Conservation (phyloP, 1,140 invertebrate species). For the Pseudomyrmex pallidus region DNA sequence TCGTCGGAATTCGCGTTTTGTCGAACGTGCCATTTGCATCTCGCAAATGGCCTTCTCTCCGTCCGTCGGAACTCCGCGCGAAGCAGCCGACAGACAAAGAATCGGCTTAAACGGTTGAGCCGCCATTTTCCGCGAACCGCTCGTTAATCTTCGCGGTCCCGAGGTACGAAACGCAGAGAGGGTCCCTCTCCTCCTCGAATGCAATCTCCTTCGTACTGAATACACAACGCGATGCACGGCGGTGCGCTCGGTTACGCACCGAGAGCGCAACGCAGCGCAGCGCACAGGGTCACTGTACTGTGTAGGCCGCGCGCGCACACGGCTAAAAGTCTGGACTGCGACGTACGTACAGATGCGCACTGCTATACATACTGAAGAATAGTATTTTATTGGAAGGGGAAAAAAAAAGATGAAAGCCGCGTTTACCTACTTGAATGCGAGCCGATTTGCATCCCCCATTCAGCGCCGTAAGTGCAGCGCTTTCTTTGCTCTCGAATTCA, state of each 20-base stretch:
- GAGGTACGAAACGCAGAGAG: conserved; percentile 46
- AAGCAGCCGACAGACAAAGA: conserved; percentile 45
- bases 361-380: conserved; percentile 62
- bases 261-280: conserved; percentile 26
- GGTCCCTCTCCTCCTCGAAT: conserved; percentile 25
- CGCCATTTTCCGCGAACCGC: conserved; percentile 68
- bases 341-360: conserved; percentile 55
- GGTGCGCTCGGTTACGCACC: conserved; percentile 64
- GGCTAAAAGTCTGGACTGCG: conserved; percentile 66
- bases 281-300: conserved; percentile 67
- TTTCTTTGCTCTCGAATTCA: conserved; percentile 9
- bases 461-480: neutral
- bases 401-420: conserved; percentile 55
- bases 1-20: neutral
- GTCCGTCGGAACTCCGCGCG: neutral
- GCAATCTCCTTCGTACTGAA: conserved; percentile 63
- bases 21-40: conserved; percentile 1
- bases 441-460: conserved; percentile 8
- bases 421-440: neutral
- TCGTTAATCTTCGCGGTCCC: conserved; percentile 70
- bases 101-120: conserved; percentile 58
- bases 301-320: conserved; percentile 58
- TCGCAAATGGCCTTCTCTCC: neutral
- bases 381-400: conserved; percentile 67
- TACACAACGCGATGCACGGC: conserved; percentile 63